These are phyloP conservation scores for Eublepharis macularius DNA, from an alignment of 2,113 vertebrate species.

Conservation along the genomic window DNA sequence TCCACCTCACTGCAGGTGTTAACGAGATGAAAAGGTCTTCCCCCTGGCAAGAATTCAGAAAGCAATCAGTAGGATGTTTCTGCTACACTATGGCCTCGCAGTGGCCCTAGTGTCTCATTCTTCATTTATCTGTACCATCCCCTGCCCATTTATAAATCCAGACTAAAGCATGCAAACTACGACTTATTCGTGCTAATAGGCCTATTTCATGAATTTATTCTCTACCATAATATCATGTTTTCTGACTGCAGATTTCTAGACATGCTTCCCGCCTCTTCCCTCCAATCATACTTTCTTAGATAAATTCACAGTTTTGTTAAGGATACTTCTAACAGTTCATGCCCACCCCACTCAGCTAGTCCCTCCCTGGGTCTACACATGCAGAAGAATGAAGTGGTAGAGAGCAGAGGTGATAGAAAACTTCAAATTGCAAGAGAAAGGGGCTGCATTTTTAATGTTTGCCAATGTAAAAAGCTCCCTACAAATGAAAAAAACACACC, in stretches of 20 bases:
- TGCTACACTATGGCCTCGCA: neutral
- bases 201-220: neutral
- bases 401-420: too few relatives aligned
- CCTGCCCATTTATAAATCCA: neutral
- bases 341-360: too few relatives aligned
- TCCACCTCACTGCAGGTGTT: constrained; percentile 56
- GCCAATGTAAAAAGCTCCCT: too few relatives aligned
- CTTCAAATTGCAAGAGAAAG: too few relatives aligned
- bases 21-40: constrained; percentile 93
- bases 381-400: too few relatives aligned
- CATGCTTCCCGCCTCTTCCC: too few relatives aligned
- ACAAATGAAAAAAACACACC: too few relatives aligned
- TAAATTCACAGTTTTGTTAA: neutral
- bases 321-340: too few relatives aligned
- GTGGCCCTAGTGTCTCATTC: neutral
- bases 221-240: neutral
- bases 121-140: neutral
- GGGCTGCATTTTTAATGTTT: too few relatives aligned
- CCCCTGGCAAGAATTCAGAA: constrained; percentile 80
- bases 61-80: neutral
- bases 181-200: neutral
- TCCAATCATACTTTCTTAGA: neutral
- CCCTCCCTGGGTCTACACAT: too few relatives aligned
- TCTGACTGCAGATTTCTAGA: neutral
- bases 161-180: neutral